Evolutionary conservation across 2,888 invertebrate species (phyloP), one percentile per base, ranked within the genome.

Genomic region (Eubasilissa splendida): DNA sequence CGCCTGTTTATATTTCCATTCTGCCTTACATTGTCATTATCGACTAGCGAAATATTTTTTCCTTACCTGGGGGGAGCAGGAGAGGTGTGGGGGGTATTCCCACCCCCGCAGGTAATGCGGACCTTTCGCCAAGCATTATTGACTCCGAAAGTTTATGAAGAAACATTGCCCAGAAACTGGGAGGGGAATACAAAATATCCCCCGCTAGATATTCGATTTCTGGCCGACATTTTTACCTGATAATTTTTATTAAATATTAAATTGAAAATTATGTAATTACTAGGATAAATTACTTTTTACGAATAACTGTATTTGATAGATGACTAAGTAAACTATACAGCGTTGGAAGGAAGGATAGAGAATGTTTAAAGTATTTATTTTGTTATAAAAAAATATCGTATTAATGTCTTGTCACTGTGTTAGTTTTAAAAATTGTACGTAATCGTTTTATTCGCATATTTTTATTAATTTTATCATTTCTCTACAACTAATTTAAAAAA

Each of bases 141-240:
- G 79, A 81, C 81, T 79, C 76, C 56, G 76, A 75, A 81, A 81
- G 74, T 79, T 81, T 81, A 79, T 75, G 77, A 81, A 77, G 81
- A 81, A 81, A 81, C 81, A 81, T 81, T 81, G 75, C 75, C n/a
- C 52, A 42, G 75, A 59, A 73, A 8, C 56, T 31, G 53, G 56
- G 22, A 56, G 71, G 71, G 56, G 71, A 73, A 58, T 31, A 58
- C 56, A 56, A 73, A 73, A 73, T n/a, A 73, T 54, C 71, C 33
- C n/a, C 22, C n/a, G 12, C 8, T 42, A 42, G 42, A 42, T 42
- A 42, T 12, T 70, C 70, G 70, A 54, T 73, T 56, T 73, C 56
- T 73, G 56, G 54, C 12, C 22, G 11, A 73, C 54, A 73, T 73
- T 54, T 73, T 56, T 14, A 56, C 10, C 71, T 65, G 31, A 12